Conservation (phyloP, 2,113 vertebrate genomes). For the Gadus chalcogrammus region DNA sequence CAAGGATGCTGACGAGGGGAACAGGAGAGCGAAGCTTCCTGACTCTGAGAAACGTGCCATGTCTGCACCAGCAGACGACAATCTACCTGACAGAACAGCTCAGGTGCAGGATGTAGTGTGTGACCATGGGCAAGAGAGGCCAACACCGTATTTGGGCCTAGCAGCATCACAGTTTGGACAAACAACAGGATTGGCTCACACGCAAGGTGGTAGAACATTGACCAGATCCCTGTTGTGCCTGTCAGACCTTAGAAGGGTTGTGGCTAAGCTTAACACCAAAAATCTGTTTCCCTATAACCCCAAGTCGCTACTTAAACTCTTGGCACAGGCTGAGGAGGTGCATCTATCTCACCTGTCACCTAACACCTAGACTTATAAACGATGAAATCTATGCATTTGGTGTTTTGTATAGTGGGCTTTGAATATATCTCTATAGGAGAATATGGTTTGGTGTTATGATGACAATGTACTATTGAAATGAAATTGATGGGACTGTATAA, state of each 20-base stretch:
- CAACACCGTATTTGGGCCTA: background rate
- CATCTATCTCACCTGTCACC: background rate
- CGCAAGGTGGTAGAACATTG: background rate
- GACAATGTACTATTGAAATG: too few relatives aligned
- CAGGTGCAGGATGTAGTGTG: too few relatives aligned
- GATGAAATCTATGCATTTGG: too few relatives aligned
- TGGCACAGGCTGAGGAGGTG: constrained; percentile 57
- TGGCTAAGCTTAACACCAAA: constrained; percentile 79
- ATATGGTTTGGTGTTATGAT: too few relatives aligned
- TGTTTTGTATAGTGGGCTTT: too few relatives aligned
- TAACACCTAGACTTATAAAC: too few relatives aligned
- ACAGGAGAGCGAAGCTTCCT: background rate
- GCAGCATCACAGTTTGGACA: background rate
- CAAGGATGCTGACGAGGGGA: constrained; percentile 19
- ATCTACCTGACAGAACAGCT: background rate
- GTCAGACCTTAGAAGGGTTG: constrained; percentile 72
- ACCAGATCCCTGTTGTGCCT: constrained; percentile 69
- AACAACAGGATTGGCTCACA: background rate
- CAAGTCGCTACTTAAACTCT: constrained; percentile 79
- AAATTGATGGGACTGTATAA: too few relatives aligned
- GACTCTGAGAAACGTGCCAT: background rate
- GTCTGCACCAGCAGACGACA: background rate
- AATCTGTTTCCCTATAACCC: constrained; percentile 92
- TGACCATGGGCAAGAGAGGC: too few relatives aligned
- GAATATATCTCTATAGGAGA: background rate